Evolutionary conservation across 2,797 vertebrate species (phyloP).

Genomic region (Falco peregrinus): DNA sequence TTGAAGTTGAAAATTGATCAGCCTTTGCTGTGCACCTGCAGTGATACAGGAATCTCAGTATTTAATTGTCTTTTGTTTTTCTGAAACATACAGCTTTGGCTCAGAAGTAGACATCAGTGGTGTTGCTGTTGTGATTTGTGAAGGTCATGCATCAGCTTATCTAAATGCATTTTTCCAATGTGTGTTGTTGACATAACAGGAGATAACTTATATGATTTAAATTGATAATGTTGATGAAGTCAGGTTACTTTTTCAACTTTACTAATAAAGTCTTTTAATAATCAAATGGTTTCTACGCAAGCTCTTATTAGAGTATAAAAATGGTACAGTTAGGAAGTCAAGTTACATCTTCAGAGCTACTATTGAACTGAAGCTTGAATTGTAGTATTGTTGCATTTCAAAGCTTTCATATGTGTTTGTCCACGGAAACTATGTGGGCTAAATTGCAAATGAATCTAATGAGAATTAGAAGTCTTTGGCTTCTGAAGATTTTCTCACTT

Average conservation of each 20-base stretch:
- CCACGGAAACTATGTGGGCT: not conserved
- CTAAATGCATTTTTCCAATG: fast-evolving
- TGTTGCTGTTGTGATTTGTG: not conserved
- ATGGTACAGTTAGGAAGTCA: not conserved
- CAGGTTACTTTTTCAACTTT: not conserved
- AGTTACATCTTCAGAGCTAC: not conserved
- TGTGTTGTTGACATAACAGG: not conserved
- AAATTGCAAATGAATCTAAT: not conserved
- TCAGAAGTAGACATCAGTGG: not conserved
- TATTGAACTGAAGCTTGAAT: not conserved
- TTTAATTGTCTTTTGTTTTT: not conserved
- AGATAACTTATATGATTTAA: not conserved
- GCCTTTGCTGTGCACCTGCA: not conserved
- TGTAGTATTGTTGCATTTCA: not conserved
- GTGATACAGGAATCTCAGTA: not conserved
- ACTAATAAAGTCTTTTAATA: not conserved
- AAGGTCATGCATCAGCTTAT: not conserved
- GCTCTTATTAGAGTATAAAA: not conserved
- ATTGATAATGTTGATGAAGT: not conserved
- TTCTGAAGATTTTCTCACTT: not conserved
- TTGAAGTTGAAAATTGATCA: not conserved
- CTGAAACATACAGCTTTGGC: not conserved
- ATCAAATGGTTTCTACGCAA: not conserved
- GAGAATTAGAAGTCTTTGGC: not conserved
- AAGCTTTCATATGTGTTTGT: fast-evolving